These are phyloP conservation scores for Enteromius afrohamiltoni DNA, from an alignment of 2,797 vertebrate genomes.

Conservation along the genomic window DNA sequence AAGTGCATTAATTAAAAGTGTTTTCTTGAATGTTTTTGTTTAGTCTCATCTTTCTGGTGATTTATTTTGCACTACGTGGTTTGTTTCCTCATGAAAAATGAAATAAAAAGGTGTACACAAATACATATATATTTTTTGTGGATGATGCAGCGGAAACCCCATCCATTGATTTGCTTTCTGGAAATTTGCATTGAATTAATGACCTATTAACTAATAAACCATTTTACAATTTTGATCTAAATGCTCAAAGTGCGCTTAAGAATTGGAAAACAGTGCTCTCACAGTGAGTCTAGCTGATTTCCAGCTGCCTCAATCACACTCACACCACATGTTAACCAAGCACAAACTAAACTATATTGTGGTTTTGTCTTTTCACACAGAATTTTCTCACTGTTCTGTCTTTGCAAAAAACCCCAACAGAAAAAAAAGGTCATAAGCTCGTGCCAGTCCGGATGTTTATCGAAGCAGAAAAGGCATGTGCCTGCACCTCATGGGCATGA, in stretches of 20 bases:
- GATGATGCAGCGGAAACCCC: neutral
- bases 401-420: conserved; percentile 6
- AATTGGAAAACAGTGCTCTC: neutral
- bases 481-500: neutral
- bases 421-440: conserved; percentile 38
- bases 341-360: conserved; percentile 24
- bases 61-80: conserved; percentile 8
- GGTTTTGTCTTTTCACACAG: neutral
- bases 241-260: neutral
- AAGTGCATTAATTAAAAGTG: conserved; percentile 43
- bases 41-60: neutral
- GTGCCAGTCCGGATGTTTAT: conserved; percentile 36
- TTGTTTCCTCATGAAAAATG: neutral
- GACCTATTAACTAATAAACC: no score
- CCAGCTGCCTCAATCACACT: conserved; percentile 11
- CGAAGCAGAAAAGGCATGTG: neutral
- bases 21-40: neutral
- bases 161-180: neutral
- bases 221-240: neutral
- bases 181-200: neutral
- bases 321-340: conserved; percentile 39
- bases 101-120: neutral
- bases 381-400: conserved; percentile 11
- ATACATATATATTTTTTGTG: no score
- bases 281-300: neutral